These are phyloP conservation scores for Phacellophora camtschatica DNA, from an alignment of 30 jellyfish, hydroid and myxozoan species.

Conservation along the genomic window DNA sequence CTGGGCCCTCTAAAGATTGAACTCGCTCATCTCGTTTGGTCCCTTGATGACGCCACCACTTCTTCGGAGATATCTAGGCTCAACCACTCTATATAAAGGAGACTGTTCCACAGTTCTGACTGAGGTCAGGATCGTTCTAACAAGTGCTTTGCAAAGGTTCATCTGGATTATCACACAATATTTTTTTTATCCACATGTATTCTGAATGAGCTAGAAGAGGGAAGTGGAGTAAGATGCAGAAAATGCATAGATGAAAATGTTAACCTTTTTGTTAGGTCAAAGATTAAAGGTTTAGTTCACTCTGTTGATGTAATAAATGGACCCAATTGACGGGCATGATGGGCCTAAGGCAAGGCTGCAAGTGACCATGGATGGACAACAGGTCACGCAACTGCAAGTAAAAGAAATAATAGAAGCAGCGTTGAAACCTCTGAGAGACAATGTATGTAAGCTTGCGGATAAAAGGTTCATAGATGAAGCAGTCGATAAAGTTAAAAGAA, in stretches of 20 bases:
- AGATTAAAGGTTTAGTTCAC: background rate
- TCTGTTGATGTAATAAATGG: background rate
- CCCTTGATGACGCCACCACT: no score
- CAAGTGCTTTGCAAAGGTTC: no score
- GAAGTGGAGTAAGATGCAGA: constrained; percentile 3
- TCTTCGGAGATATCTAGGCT: no score
- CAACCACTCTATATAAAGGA: no score
- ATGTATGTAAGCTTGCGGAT: constrained; percentile 16
- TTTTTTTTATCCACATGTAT: no score
- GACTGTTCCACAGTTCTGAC: no score
- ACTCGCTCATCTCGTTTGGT: no score
- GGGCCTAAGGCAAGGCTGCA: constrained; percentile 23
- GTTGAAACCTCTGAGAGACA: constrained; percentile 23
- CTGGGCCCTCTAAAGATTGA: no score
- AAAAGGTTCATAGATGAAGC: constrained; percentile 41
- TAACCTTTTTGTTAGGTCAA: background rate
- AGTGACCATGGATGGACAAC: constrained; percentile 8
- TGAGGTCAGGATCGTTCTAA: no score
- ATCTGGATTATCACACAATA: no score
- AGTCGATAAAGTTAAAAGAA: constrained; percentile 4
- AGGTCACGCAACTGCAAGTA: constrained; percentile 11
- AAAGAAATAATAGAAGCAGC: constrained; percentile 26
- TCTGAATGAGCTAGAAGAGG: constrained; percentile 9
- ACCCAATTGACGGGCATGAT: background rate
- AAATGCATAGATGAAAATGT: background rate